These are phyloP conservation scores for Ophthalmolycus amberensis DNA, from an alignment of 2,113 vertebrate species.

Conservation along the genomic window DNA sequence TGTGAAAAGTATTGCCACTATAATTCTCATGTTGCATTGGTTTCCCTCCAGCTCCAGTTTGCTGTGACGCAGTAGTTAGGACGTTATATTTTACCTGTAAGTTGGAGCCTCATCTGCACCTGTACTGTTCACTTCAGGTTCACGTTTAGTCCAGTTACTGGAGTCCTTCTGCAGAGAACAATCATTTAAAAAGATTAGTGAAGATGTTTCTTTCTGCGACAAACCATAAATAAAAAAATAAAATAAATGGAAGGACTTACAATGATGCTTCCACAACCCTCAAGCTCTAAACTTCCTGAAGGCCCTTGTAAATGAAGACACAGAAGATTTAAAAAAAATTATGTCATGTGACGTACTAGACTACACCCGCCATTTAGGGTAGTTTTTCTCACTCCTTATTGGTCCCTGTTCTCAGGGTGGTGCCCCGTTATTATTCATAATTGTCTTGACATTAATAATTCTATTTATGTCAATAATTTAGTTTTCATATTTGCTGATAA, in stretches of 20 bases:
- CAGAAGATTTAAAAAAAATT: background rate
- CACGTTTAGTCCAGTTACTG: conserved; percentile 30
- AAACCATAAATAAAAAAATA: background rate
- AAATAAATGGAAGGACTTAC: conserved; percentile 2
- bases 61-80: background rate
- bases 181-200: background rate
- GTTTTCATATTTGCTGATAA: too few species aligned
- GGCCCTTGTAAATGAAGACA: conserved; percentile 11
- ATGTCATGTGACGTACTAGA: background rate
- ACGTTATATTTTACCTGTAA: conserved; percentile 33
- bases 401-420: too few species aligned
- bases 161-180: conserved; percentile 7
- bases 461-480: too few species aligned
- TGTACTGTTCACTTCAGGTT: conserved; percentile 1
- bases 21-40: too few species aligned
- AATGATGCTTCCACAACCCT: background rate
- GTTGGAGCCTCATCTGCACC: background rate
- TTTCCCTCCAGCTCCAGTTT: background rate
- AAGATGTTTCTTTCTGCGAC: background rate
- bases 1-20: too few species aligned
- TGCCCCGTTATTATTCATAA: too few species aligned
- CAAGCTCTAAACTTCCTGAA: background rate
- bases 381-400: too few species aligned
- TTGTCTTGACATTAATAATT: too few species aligned
- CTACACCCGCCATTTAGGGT: too few species aligned